Evolutionary conservation across 2,113 vertebrate species (phyloP).

Genomic region (Erythrolamprus reginae): DNA sequence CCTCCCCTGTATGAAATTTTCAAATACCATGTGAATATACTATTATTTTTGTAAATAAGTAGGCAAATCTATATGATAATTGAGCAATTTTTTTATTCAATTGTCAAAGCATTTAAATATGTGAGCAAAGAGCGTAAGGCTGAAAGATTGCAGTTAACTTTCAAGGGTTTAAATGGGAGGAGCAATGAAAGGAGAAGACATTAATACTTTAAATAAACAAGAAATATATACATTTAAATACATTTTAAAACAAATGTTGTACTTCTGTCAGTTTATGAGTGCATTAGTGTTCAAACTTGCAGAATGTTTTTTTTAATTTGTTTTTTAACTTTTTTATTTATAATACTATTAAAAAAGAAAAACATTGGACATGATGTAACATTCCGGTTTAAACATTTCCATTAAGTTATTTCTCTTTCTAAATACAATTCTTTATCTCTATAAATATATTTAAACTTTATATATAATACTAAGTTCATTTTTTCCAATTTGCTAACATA

Average conservation of each 20-base stretch:
- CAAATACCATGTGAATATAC: background rate
- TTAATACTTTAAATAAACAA: background rate
- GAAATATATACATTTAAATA: too few species aligned
- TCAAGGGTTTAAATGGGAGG: background rate
- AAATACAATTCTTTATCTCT: too few species aligned
- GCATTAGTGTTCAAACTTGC: background rate
- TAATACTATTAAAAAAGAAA: too few species aligned
- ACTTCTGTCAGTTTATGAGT: background rate
- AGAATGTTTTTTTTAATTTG: too few species aligned
- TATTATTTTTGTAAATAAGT: background rate
- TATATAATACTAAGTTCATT: too few species aligned
- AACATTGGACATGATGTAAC: too few species aligned
- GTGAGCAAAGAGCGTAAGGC: background rate
- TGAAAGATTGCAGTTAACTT: constrained; percentile 14
- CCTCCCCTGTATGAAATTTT: background rate
- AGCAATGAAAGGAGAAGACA: background rate
- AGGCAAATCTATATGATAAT: background rate
- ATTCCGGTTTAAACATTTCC: too few species aligned
- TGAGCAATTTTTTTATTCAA: background rate
- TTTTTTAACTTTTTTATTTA: too few species aligned
- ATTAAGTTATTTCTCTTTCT: too few species aligned
- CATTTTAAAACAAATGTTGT: background rate
- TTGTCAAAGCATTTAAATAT: background rate
- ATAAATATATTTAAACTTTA: too few species aligned
- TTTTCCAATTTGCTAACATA: too few species aligned